Conservation (phyloP, 2,888 invertebrate species). For the Ferrisia virgata region DNA sequence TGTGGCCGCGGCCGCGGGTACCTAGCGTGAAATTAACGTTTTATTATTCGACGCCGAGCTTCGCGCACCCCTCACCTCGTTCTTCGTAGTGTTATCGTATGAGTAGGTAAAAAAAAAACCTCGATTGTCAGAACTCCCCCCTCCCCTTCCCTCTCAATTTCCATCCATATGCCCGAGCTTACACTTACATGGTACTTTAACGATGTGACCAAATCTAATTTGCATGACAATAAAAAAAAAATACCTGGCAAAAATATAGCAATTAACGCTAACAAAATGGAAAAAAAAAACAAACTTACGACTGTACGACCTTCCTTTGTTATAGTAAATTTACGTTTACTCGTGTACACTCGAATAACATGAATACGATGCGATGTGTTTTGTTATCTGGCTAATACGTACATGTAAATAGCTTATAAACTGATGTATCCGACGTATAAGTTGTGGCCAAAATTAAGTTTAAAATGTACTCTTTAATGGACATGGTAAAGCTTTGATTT, state of each 20-base stretch:
- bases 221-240: constrained; percentile 26
- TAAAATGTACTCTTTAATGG: no score
- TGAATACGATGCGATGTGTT: no score
- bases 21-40: neutral
- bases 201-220: constrained; percentile 26
- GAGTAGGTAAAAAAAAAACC: neutral
- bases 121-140: neutral
- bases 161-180: neutral
- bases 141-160: neutral
- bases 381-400: no score
- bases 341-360: no score
- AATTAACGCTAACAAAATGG: constrained; percentile 14
- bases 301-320: neutral
- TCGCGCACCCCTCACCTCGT: no score
- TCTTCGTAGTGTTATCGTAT: neutral
- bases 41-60: neutral
- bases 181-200: neutral
- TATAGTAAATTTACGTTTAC: neutral
- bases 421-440: no score
- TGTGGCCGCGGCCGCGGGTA: neutral
- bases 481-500: no score
- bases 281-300: neutral
- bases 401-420: no score
- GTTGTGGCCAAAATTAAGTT: no score
- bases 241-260: constrained; percentile 1